These are phyloP conservation scores for Hylaeus volcanicus DNA, from an alignment of 1,140 invertebrate genomes.

Conservation along the genomic window DNA sequence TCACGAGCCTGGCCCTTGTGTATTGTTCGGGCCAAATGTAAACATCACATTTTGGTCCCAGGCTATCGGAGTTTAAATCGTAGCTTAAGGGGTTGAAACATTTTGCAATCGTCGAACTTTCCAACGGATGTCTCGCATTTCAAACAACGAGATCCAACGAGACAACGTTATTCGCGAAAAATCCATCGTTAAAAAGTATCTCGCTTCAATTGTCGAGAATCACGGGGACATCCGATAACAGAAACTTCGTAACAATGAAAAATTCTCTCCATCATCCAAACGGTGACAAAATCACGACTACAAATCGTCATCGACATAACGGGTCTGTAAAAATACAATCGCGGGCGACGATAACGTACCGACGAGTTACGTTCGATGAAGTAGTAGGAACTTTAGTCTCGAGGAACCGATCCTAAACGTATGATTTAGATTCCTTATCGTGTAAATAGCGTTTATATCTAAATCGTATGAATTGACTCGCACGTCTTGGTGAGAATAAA, in stretches of 20 bases:
- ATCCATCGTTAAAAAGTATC: neutral
- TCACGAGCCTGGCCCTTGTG: no score
- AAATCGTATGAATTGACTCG: neutral
- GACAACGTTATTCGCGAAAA: neutral
- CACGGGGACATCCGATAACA: neutral
- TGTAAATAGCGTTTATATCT: neutral
- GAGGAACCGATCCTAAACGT: neutral
- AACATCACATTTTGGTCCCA: no score
- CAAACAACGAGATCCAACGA: neutral
- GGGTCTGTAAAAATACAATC: neutral
- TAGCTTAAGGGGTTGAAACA: no score
- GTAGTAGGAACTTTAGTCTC: conserved; percentile 8
- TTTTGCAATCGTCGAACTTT: conserved; percentile 28
- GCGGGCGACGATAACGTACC: neutral
- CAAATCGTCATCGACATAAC: neutral
- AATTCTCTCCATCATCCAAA: neutral
- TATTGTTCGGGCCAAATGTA: no score
- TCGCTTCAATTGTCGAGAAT: neutral
- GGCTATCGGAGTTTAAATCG: no score
- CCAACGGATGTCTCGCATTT: neutral
- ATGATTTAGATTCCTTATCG: neutral
- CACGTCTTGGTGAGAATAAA: neutral
- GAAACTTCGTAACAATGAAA: conserved; percentile 5
- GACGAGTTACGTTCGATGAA: neutral
- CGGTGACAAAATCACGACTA: no score